Base-by-base conservation (phyloP, 2,888 invertebrate genomes). In the Drosophila antonietae region DNA sequence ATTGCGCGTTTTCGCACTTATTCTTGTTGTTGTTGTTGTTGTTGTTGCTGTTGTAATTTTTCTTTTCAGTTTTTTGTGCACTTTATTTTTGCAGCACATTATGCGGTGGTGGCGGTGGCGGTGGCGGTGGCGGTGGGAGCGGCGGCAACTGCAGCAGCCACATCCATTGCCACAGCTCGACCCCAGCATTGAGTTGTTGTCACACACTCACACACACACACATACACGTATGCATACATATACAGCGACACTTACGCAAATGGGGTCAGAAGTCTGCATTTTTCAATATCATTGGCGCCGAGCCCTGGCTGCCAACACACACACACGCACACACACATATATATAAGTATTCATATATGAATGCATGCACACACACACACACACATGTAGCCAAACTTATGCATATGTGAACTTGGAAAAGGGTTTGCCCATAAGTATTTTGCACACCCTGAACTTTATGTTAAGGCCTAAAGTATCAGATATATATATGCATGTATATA, bases 281-380 rank as follows among this genome's bases (percentile, higher is more conserved):
- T 78, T 80, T 80, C 81, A 80, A 80, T 80, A 80, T 71, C 80
- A 81, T 47, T 77, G 80, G 80, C 80, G 80, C 80, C 80, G 63
- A 61, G 52, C 51, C 23, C 61, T 51, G 53, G 69, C 66, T 78
- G 76, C 74, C 75, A 72, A 68, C 74, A 73, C 37, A 52, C 31
- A 46, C 46, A 68, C 23, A 63, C 43, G 49, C 23, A 55, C 35
- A 58, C 35, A 47, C 15, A 61, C 2, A 58, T n/a, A 41, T 7
- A 67, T 3, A 8, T 43, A 53, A 23, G 33, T 23, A 46, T 14
- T 57, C 46, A 47, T 20, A 58, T 7, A 56, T 6, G 20, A 5
- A 41, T 46, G 39, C 20, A 37, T 12, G 57, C 5, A 33, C 37
- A 51, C 23, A 53, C 8, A 51, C 31, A 44, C 47, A 12, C 14